A percentile compares a stretch with the other conserved stretches of the same genome.
These are phyloP conservation scores for Phylloscopus trochiloides DNA, from an alignment of 2,113 vertebrate genomes.

Conservation along the genomic window DNA sequence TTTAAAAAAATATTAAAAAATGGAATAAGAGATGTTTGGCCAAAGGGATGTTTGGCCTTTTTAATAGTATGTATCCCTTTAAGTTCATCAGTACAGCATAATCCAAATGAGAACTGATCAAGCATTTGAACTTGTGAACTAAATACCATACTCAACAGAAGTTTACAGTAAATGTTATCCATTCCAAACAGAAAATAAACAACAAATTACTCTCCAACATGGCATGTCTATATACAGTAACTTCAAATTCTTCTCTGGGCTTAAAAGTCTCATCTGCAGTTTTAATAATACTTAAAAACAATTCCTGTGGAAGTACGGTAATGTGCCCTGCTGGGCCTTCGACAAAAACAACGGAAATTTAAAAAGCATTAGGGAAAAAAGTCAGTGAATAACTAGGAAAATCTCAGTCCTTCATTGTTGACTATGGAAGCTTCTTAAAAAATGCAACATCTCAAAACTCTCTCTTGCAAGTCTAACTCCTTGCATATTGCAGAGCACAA, in stretches of 20 bases:
- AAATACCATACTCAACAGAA: background rate
- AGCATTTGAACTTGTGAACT: background rate
- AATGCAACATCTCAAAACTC: background rate
- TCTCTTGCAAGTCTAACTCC: background rate
- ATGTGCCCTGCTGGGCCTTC: background rate
- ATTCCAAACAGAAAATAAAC: conserved; percentile 34
- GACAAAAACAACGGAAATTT: background rate
- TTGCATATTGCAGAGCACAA: background rate
- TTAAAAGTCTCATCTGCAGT: background rate
- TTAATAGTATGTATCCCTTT: background rate
- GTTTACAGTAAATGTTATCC: background rate
- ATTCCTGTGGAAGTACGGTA: background rate
- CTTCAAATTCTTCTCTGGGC: background rate
- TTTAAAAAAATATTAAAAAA: background rate
- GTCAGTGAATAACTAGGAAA: background rate
- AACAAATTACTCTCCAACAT: background rate
- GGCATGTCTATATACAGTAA: background rate
- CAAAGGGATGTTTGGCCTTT: too few relatives aligned
- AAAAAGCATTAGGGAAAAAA: background rate
- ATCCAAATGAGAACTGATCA: background rate
- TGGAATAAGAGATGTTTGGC: background rate
- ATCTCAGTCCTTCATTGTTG: background rate
- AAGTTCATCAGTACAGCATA: background rate
- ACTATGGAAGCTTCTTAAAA: background rate
- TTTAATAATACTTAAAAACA: background rate